Evolutionary conservation across 2,113 vertebrate species (phyloP), one percentile per base, ranked within the genome.

Genomic region (cat (Felis catus)): DNA sequence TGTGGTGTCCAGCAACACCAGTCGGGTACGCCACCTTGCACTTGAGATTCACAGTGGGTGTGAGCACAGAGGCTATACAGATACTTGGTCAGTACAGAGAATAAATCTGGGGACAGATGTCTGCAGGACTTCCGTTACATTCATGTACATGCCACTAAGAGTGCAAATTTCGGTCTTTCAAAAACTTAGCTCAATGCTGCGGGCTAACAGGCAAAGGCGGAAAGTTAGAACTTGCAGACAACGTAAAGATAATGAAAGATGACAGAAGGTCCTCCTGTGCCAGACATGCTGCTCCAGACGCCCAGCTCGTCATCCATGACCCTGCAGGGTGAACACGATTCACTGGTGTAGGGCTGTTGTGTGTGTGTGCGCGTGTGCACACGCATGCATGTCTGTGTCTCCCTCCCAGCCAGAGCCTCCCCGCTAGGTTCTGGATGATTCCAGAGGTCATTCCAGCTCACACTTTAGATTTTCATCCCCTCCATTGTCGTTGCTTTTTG

Each of bases 231-330:
- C 25, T 66, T 76, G 33, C 5, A 7, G 1, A 16, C 51, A 63
- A 76, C 15, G 33, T 16, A 65, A 76, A 76, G 41, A 7, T 51
- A 45, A 18, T 10, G 58, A 41, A 33, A 76, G 27, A 31, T 58
- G 33, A 31, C 25, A 84, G 15, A 29, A 48, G 31, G 33, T 5
- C 21, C 79, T 48, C 63, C 5, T 1, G 3, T 76, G 19, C 27
- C 55, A 65, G 12, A n/a, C 68, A 3, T 1, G 31, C 29, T 33
- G 55, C 25, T 6, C 33, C 5, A 2, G 18, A 39, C 12, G 23
- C 8, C 4, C 45, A 21, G 53, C 11, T 48, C 19, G 7, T 1
- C 10, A 7, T 33, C 70, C 2, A 1, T 13, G 29, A 21, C 21
- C 23, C 41, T 48, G 7, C 14, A 48, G 31, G 19, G 16, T 16